phyloP scores from a whole-genome alignment of 2,888 invertebrate genomes.

The Meta bourneti region DNA sequence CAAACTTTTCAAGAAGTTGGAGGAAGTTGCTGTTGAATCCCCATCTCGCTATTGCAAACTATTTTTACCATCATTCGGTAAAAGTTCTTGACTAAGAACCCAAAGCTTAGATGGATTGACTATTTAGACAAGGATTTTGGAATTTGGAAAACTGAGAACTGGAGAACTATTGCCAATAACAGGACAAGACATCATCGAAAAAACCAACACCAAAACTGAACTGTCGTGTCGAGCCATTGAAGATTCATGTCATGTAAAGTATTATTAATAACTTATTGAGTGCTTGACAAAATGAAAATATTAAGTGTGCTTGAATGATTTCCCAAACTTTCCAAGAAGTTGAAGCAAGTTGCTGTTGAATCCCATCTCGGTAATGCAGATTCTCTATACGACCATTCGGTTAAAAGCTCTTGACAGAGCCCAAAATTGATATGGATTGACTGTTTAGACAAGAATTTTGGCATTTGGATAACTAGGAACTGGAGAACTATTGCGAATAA shows the following conservation, averaged over 20 bases:
- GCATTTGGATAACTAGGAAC: not conserved
- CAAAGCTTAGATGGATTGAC: not conserved
- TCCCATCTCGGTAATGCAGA: conserved; percentile 4
- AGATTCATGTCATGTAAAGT: not conserved
- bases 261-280: too few species aligned
- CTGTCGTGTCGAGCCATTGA: too few species aligned
- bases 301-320: too few species aligned
- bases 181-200: not conserved
- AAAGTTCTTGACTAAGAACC: not conserved
- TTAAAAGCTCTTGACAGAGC: not conserved
- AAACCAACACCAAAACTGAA: not conserved
- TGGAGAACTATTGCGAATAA: too few species aligned
- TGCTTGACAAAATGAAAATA: too few species aligned
- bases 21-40: not conserved
- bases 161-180: too few species aligned
- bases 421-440: too few species aligned
- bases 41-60: conserved; percentile 3
- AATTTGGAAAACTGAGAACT: not conserved
- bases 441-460: too few species aligned
- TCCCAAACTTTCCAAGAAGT: not conserved
- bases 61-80: conserved; percentile 23
- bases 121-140: too few species aligned
- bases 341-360: not conserved
- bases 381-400: conserved; percentile 21
- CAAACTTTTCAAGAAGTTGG: not conserved